These are phyloP conservation scores for Lethenteron camtschaticum DNA, from an alignment of 2,113 vertebrate species.

Conservation along the genomic window DNA sequence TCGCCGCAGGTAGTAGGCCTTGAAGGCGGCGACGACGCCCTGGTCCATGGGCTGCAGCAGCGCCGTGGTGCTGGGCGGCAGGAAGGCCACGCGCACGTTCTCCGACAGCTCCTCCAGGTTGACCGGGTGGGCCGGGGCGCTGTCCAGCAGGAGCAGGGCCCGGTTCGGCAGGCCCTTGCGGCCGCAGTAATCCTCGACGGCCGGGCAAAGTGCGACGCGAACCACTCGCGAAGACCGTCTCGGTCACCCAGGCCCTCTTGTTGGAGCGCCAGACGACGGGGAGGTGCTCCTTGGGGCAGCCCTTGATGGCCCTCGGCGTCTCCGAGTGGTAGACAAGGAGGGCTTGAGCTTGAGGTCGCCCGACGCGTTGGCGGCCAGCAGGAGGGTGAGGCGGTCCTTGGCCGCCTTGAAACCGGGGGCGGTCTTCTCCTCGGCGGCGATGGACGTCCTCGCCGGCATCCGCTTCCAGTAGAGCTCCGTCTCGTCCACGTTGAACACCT, in stretches of 20 bases:
- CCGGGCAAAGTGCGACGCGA: not conserved
- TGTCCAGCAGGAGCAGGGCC: not conserved
- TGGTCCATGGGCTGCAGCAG: conserved; percentile 10
- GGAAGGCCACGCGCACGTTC: conserved; percentile 4
- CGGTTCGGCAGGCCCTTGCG: not conserved
- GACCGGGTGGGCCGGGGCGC: not conserved
- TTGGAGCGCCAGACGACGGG: not conserved
- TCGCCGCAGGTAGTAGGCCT: not conserved
- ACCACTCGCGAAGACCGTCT: not conserved
- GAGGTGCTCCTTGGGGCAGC: conserved; percentile 1
- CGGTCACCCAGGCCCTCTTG: not conserved
- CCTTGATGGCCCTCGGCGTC: conserved; percentile 5
- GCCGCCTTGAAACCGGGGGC: not conserved
- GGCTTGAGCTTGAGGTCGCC: not conserved
- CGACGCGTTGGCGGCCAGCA: conserved; percentile 2
- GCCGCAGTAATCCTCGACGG: not conserved
- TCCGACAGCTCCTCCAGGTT: not conserved
- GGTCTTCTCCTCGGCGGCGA: too few relatives aligned
- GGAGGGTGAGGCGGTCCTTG: not conserved
- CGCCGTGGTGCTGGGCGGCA: conserved; percentile 7
- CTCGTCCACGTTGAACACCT: conserved; percentile 7
- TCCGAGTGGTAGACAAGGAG: not conserved
- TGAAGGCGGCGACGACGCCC: conserved; percentile 7
- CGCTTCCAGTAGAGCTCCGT: conserved; percentile 7
- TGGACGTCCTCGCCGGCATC: not conserved